Evolutionary conservation across 2,113 vertebrate species (phyloP).

Genomic region (Morone saxatilis): DNA sequence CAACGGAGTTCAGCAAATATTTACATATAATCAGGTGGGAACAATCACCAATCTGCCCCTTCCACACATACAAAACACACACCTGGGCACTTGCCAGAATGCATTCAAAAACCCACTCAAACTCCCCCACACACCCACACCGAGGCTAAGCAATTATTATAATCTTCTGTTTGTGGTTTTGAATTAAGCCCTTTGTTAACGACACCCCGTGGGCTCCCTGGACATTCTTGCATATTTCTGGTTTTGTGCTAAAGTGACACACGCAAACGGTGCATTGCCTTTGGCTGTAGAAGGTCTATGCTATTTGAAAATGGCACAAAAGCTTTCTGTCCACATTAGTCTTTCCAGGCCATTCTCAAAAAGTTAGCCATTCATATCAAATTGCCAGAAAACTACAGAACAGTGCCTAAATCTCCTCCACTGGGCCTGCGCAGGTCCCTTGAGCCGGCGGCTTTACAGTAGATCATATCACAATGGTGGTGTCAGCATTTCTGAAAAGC

Average conservation of each 20-base stretch:
- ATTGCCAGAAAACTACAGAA: conserved; percentile 52
- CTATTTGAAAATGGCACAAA: conserved; percentile 50
- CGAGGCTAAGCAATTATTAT: conserved; percentile 60
- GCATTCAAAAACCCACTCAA: conserved; percentile 47
- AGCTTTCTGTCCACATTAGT: conserved; percentile 45
- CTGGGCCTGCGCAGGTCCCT: not conserved
- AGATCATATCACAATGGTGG: conserved; percentile 45
- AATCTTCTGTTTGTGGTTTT: conserved; percentile 67
- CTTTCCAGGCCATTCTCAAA: conserved; percentile 19
- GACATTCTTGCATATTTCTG: conserved; percentile 73
- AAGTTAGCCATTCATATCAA: conserved; percentile 45
- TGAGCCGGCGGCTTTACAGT: conserved; percentile 35
- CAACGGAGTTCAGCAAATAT: conserved; percentile 71
- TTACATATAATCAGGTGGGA: conserved; percentile 74
- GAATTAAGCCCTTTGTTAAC: conserved; percentile 73
- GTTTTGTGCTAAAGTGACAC: conserved; percentile 52
- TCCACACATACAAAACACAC: conserved; percentile 42
- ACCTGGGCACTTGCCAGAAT: conserved; percentile 22
- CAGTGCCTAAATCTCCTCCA: conserved; percentile 13
- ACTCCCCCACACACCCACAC: conserved; percentile 24
- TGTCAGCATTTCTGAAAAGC: conserved; percentile 39
- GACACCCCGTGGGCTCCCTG: conserved; percentile 60
- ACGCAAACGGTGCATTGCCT: conserved; percentile 46
- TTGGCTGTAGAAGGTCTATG: conserved; percentile 39
- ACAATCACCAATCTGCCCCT: conserved; percentile 64